A percentile compares a stretch with the other conserved stretches of the same genome.
phyloP scores from a whole-genome alignment of 1,140 invertebrate genomes.

The Zaprionus davidi region DNA sequence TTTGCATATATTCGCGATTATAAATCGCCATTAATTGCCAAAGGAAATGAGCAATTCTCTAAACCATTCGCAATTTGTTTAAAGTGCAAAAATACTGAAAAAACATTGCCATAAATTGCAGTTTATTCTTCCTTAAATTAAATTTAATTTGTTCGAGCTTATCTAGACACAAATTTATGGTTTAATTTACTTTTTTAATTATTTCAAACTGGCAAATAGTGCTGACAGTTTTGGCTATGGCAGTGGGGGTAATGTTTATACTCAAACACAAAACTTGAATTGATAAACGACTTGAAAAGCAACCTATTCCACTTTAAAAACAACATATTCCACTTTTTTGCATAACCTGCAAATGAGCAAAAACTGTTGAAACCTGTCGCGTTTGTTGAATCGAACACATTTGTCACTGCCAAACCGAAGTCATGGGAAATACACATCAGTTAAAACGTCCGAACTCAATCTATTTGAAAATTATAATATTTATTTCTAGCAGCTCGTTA shows the following conservation, averaged over 20 bases:
- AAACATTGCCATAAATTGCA: neutral
- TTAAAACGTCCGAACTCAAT: conserved; percentile 8
- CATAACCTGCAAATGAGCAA: conserved; percentile 23
- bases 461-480: conserved; percentile 22
- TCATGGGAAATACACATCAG: conserved; percentile 12
- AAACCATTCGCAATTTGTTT: conserved; percentile 22
- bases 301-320: too few relatives aligned
- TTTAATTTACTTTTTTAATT: neutral
- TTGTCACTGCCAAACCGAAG: conserved; percentile 39
- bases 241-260: neutral
- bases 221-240: neutral
- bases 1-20: conserved; percentile 38
- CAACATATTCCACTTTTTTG: neutral
- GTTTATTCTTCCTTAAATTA: neutral
- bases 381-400: conserved; percentile 28
- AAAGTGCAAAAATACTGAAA: neutral
- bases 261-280: neutral
- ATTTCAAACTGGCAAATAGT: neutral
- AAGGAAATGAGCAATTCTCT: conserved; percentile 32
- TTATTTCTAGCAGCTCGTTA: conserved; percentile 42
- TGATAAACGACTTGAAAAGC: neutral
- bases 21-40: conserved; percentile 22
- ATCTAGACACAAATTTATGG: neutral
- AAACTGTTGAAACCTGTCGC: conserved; percentile 22
- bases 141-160: conserved; percentile 1